phyloP scores from a whole-genome alignment of 2,113 vertebrate genomes.

The Clarias batrachus region DNA sequence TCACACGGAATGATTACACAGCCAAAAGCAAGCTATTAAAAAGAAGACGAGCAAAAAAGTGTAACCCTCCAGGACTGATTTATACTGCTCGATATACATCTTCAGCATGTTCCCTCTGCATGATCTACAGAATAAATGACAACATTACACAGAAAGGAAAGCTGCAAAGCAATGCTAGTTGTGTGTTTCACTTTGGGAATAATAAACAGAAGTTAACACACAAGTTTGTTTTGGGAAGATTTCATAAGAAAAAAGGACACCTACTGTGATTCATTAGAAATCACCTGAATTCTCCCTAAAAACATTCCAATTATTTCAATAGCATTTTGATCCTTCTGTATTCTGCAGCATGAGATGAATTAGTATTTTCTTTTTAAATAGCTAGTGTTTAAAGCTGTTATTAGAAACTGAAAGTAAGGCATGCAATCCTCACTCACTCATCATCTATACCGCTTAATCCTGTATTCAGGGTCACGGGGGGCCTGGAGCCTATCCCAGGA shows the following conservation, averaged over 20 bases:
- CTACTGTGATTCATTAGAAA: not conserved
- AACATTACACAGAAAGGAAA: not conserved
- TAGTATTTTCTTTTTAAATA: not conserved
- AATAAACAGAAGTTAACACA: not conserved
- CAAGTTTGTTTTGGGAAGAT: too few species aligned
- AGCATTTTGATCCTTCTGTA: not conserved
- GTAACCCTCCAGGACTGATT: not conserved
- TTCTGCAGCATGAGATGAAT: not conserved
- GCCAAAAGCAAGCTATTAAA: not conserved
- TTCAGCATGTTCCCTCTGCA: too few species aligned
- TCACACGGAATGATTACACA: not conserved
- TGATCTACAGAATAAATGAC: not conserved
- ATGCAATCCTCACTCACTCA: not conserved
- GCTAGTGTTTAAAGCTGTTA: not conserved
- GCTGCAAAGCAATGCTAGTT: not conserved
- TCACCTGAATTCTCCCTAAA: too few species aligned
- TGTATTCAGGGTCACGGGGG: too few species aligned
- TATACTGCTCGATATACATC: not conserved
- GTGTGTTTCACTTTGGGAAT: not conserved
- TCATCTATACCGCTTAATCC: too few species aligned
- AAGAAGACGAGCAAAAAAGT: not conserved
- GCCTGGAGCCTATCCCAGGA: too few species aligned
- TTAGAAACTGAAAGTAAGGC: too few species aligned
- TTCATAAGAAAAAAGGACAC: not conserved
- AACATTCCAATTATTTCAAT: too few species aligned